Percentiles rank a stretch among this genome's conserved stretches.
These are phyloP conservation scores for Heliconius charithonia DNA, from an alignment of 2,888 invertebrate genomes.

Conservation along the genomic window DNA sequence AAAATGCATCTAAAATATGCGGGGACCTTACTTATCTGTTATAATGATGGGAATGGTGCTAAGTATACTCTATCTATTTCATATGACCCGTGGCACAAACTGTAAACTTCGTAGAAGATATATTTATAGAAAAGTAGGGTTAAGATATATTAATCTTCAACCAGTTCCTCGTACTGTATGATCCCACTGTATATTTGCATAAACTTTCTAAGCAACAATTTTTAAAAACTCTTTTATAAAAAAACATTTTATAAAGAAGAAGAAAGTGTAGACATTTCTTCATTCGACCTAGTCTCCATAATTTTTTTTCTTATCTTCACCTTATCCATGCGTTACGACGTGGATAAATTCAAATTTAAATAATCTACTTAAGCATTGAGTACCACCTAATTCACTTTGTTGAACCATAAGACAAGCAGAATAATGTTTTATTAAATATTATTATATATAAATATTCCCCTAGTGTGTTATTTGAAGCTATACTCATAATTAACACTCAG, in stretches of 20 bases:
- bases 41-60: not conserved
- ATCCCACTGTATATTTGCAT: not conserved
- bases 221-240: no score
- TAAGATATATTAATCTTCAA: not conserved
- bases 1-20: conserved; percentile 12
- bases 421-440: not conserved
- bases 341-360: no score
- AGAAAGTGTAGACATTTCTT: no score
- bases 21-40: not conserved
- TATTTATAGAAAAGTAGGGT: conserved; percentile 7
- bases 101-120: conserved; percentile 1
- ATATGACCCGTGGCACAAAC: conserved; percentile 5
- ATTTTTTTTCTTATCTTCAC: no score
- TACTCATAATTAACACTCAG: not conserved
- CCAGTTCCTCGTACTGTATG: not conserved
- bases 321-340: no score
- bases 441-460: no score
- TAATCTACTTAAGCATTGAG: no score
- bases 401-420: not conserved
- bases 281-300: no score
- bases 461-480: not conserved
- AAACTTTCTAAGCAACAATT: no score
- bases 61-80: not conserved
- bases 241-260: no score
- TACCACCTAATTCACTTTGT: no score